Percentiles rank a stretch among this genome's conserved stretches.
phyloP scores from a whole-genome alignment of 2,797 vertebrate genomes.

The Enteromius unitaeniatus region DNA sequence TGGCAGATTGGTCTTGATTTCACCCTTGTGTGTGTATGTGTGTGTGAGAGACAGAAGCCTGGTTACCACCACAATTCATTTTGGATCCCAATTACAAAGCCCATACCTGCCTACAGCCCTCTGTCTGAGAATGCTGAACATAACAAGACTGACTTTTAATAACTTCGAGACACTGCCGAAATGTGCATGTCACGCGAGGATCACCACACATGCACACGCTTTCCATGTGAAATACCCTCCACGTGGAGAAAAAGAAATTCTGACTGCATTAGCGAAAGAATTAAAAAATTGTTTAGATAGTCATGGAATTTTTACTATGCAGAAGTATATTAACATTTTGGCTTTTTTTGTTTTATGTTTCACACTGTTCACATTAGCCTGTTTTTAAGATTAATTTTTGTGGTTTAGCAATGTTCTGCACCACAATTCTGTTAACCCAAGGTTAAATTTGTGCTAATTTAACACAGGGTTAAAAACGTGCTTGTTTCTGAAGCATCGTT shows the following conservation, averaged over 20 bases:
- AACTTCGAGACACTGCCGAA: conserved; percentile 50
- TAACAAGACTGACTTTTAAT: conserved; percentile 38
- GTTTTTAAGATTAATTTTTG: neutral
- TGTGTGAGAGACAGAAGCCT: conserved; percentile 14
- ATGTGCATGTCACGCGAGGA: conserved; percentile 54
- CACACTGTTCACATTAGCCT: neutral
- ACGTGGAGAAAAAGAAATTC: neutral
- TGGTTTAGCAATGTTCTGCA: neutral
- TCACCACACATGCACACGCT: neutral
- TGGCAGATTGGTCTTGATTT: conserved; percentile 30
- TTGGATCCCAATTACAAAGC: conserved; percentile 41
- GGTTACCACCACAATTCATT: conserved; percentile 42
- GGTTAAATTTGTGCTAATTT: neutral
- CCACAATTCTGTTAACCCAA: neutral
- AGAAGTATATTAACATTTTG: neutral
- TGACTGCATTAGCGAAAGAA: neutral
- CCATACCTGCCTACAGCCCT: conserved; percentile 42
- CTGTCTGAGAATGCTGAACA: conserved; percentile 42
- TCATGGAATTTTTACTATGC: neutral
- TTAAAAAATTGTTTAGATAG: neutral
- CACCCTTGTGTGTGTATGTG: conserved; percentile 20
- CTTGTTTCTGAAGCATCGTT: neutral
- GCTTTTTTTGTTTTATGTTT: neutral
- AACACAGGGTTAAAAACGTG: neutral
- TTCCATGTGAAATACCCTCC: neutral